phyloP scores from a whole-genome alignment of 2,888 invertebrate species.

The Drosophila neutralis region DNA sequence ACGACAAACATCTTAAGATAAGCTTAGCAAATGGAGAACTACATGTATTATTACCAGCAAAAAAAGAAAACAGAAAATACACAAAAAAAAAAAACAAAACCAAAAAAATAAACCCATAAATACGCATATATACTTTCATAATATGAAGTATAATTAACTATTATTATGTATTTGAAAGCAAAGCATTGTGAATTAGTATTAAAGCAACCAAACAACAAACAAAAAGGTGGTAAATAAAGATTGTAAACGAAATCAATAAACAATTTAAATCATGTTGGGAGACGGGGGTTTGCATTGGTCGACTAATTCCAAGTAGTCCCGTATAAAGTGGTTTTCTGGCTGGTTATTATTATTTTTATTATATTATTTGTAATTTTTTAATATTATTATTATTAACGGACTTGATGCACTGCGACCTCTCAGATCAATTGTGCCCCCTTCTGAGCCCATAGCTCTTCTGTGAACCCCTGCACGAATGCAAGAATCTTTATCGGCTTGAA shows the following conservation, averaged over 20 bases:
- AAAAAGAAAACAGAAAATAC: slow-evolving; percentile 9
- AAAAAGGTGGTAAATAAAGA: slow-evolving; percentile 69
- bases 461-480: neutral
- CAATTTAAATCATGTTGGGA: slow-evolving; percentile 3
- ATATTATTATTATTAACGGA: neutral
- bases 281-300: neutral
- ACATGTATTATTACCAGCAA: slow-evolving; percentile 48
- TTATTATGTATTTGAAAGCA: slow-evolving; percentile 76
- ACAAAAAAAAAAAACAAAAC: slow-evolving; percentile 16
- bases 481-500: neutral
- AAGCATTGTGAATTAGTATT: slow-evolving; percentile 79
- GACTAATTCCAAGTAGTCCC: neutral
- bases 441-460: neutral
- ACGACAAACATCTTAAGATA: slow-evolving; percentile 44
- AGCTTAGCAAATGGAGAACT: slow-evolving; percentile 54
- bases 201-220: slow-evolving; percentile 68
- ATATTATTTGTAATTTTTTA: neutral
- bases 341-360: neutral
- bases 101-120: slow-evolving; percentile 39
- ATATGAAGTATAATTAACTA: slow-evolving; percentile 71
- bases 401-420: neutral
- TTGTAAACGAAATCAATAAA: slow-evolving; percentile 58
- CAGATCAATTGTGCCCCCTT: no score
- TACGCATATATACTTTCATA: slow-evolving; percentile 64
- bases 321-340: neutral